Base-by-base conservation (phyloP, 2,888 invertebrate genomes). In the Lasioglossum calceatum region DNA sequence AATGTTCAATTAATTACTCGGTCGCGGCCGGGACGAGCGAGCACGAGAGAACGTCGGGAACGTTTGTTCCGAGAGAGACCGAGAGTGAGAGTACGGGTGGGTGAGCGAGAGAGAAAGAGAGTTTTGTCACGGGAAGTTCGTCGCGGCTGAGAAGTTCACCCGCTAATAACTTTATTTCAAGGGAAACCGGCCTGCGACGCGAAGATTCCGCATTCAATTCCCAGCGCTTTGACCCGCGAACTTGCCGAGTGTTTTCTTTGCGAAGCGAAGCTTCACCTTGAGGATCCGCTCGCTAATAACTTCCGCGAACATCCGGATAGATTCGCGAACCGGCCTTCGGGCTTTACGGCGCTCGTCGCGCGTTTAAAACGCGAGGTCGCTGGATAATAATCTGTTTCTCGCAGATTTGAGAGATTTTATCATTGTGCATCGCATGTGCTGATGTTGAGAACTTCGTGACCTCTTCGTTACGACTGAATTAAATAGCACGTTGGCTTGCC, bases 1-100 rank as follows among this genome's bases (percentile, higher is more conserved):
- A 85, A 84, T 70, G 64, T 84, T 77, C 74, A 75, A 84, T 82
- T 84, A 84, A 82, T 84, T 84, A 84, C 61, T 50, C 50, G 76
- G n/a, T 32, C 19, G 73, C 64, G 47, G 19, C 36, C 19, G 42
- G 39, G 32, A 14, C 64, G 44, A 58, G 42, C 23, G 27, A 27
- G 12, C 82, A 44, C 23, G 42, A 50, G 72, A 7, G 16, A n/a
- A 54, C 14, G 32, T 16, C 32, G 64, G 64, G 7, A 19, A 64
- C 67, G 67, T 36, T 36, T 36, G 67, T 36, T 36, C 36, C 27
- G 67, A 27, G 36, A 27, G 64, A 36, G 64, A 12, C 10, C 4
- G 32, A 27, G 32, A 32, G 16, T 0, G 14, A 54, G 54, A 58
- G 5, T 8, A 3, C 1, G 10, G 2, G 58, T 44, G n/a, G 27